phyloP scores from a whole-genome alignment of 2,113 vertebrate genomes.

The Xiphophorus hellerii region DNA sequence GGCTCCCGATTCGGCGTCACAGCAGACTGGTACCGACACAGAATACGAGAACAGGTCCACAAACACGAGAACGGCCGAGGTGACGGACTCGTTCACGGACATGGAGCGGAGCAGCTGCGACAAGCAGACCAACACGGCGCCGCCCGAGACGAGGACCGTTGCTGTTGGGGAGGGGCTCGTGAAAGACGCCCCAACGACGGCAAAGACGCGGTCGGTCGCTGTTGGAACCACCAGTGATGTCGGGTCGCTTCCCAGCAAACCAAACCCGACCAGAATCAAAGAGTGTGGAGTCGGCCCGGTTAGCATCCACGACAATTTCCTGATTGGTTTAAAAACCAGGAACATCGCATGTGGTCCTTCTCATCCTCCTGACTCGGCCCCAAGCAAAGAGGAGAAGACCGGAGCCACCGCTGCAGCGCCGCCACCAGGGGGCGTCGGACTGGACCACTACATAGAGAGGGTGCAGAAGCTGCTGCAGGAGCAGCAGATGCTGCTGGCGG shows the following conservation, averaged over 20 bases:
- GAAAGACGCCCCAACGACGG: conserved; percentile 78
- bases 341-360: conserved; percentile 93
- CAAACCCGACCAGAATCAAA: conserved; percentile 85
- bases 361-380: conserved; percentile 29
- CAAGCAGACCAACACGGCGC: conserved; percentile 86
- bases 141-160: conserved; percentile 81
- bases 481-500: conserved; percentile 92
- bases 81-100: conserved; percentile 83
- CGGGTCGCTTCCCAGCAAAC: conserved; percentile 68
- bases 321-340: conserved; percentile 93
- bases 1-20: conserved; percentile 73
- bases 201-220: conserved; percentile 86
- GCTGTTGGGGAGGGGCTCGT: conserved; percentile 91
- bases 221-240: conserved; percentile 85
- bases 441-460: conserved; percentile 94
- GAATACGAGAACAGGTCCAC: conserved; percentile 79
- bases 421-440: conserved; percentile 67
- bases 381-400: neutral
- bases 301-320: conserved; percentile 87
- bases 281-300: conserved; percentile 88
- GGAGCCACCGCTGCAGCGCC: conserved; percentile 22
- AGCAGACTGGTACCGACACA: conserved; percentile 80
- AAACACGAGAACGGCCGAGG: conserved; percentile 71
- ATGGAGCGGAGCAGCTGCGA: conserved; percentile 78
- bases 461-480: conserved; percentile 94